These are phyloP conservation scores for Hiodon tergisus DNA, from an alignment of 2,113 vertebrate genomes.

Conservation along the genomic window DNA sequence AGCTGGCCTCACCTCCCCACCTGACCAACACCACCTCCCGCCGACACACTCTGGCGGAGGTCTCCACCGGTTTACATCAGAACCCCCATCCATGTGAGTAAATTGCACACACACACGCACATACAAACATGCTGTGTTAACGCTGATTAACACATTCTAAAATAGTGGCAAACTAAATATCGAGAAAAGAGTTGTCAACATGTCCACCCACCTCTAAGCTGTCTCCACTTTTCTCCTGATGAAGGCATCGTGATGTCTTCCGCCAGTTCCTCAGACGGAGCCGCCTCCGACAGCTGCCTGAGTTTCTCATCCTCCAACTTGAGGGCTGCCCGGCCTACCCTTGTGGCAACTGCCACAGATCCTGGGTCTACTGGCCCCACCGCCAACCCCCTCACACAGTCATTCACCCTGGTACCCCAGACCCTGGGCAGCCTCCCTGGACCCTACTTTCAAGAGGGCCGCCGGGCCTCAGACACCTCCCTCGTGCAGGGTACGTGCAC, in stretches of 20 bases:
- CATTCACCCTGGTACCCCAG: constrained; percentile 77
- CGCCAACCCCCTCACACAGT: constrained; percentile 68
- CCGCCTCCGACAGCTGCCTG: constrained; percentile 86
- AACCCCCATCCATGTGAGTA: constrained; percentile 79
- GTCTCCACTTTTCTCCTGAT: background rate
- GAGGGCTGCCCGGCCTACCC: constrained; percentile 47
- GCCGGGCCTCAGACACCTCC: constrained; percentile 91
- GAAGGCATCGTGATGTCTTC: constrained; percentile 76
- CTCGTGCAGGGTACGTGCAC: constrained; percentile 83
- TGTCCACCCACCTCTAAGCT: background rate
- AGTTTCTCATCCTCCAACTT: constrained; percentile 69
- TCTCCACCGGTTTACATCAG: constrained; percentile 77
- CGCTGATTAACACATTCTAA: background rate
- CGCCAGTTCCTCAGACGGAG: constrained; percentile 73
- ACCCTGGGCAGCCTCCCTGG: constrained; percentile 70
- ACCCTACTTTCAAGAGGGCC: constrained; percentile 89
- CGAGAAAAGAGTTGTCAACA: background rate
- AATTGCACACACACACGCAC: background rate
- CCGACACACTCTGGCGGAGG: constrained; percentile 86
- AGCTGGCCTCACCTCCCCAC: constrained; percentile 49
- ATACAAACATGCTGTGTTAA: background rate
- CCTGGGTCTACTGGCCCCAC: constrained; percentile 55
- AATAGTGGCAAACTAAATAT: background rate
- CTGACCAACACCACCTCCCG: constrained; percentile 70
- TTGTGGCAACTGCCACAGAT: constrained; percentile 58